Base-by-base conservation (phyloP, 2,888 invertebrate genomes). In the Dusona sp. region DNA sequence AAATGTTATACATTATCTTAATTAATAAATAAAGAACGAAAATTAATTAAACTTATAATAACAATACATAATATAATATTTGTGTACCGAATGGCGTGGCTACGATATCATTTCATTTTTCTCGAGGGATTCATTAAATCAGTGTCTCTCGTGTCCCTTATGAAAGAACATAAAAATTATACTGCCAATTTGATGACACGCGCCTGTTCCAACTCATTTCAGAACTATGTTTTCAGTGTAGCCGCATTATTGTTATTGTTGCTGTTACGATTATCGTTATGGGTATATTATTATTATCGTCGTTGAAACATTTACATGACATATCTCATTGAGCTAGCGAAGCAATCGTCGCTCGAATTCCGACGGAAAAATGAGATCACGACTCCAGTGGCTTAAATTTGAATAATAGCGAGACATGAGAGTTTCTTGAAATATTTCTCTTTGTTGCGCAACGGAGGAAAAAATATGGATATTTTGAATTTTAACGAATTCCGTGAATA, bases 51-150 rank as follows among this genome's bases (percentile, higher is more conserved):
- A n/a, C n/a, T 67, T 22, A 61, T 36, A 16, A 64, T 13, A 48
- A 48, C 4, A 6, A 38, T 64, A 38, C n/a, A n/a, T n/a, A n/a
- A n/a, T n/a, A 38, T 8, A 42, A 74, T 57, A 57, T n/a, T 61
- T 9, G 19, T 61, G 25, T 45, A 38, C 54, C n/a, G 3, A n/a
- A 45, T 11, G 29, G 11, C 8, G 11, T 36, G 38, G 33, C n/a
- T 22, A 57, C 57, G 3, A 51, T 22, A 45, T 29, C 48, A 54
- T 73, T 65, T 57, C 8, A 86, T 78, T 33, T 45, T 77, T 70
- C 91, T 90, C 91, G 75, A 85, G 91, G 91, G 91, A 88, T 90
- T 89, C 89, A 91, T 91, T 88, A 89, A 89, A 90, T 89, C 90
- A 88, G 68, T 73, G 85, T 73, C n/a, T 48, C 16, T 54, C 54